Evolutionary conservation across 35 echinoderm and acorn worm genomes (phyloP).

Genomic region (Lytechinus variegatus): DNA sequence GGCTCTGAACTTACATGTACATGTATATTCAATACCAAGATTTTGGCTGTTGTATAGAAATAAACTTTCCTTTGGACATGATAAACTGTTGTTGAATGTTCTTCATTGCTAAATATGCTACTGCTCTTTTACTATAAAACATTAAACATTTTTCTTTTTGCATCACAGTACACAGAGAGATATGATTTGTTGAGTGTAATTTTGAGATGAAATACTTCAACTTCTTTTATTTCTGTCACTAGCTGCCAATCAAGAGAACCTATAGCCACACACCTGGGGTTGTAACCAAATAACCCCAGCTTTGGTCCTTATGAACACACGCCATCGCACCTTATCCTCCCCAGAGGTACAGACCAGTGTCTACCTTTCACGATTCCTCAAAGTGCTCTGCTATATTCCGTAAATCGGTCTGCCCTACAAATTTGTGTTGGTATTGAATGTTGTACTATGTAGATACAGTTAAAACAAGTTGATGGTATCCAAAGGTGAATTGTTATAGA

Average conservation of each 20-base stretch:
- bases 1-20: no score
- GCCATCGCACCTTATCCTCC: neutral
- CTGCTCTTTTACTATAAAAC: no score
- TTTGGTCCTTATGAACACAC: slow-evolving; percentile 10
- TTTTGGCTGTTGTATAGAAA: no score
- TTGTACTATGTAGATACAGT: neutral
- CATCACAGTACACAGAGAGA: no score
- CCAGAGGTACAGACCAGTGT: neutral
- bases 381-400: neutral
- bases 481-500: neutral
- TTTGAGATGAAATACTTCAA: neutral
- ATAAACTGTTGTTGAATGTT: no score
- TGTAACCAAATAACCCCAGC: slow-evolving; percentile 42
- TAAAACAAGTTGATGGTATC: neutral
- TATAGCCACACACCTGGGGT: slow-evolving; percentile 28
- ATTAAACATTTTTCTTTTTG: no score
- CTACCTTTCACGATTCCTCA: neutral
- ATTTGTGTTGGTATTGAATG: neutral
- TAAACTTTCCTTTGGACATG: no score
- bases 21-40: no score
- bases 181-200: neutral
- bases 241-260: neutral
- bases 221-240: neutral
- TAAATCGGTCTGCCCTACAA: neutral
- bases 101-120: no score